Percentiles rank a stretch among this genome's conserved stretches.
phyloP scores from a whole-genome alignment of 92 coral and sea anemone genomes.

The Ricordea florida region DNA sequence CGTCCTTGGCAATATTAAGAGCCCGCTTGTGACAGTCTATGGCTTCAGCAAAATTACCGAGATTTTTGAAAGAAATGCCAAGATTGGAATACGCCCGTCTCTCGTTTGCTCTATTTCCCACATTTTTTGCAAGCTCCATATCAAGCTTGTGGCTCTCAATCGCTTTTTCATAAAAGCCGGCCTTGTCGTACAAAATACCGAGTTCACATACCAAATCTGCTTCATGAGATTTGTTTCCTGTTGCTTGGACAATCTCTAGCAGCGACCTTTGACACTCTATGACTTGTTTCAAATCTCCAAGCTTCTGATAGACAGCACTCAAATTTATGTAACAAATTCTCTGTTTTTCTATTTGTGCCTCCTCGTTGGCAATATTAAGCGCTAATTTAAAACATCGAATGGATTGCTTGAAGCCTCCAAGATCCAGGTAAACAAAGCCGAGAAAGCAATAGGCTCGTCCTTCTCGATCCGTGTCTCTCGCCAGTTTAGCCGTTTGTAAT shows the following conservation, averaged over 20 bases:
- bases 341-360: neutral
- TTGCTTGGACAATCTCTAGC: neutral
- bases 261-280: neutral
- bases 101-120: neutral
- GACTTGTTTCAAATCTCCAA: too few species aligned
- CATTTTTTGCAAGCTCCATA: neutral
- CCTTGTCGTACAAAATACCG: neutral
- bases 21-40: neutral
- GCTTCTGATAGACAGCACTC: neutral
- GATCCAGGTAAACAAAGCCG: neutral
- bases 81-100: neutral
- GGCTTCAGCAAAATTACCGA: neutral
- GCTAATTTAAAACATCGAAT: neutral
- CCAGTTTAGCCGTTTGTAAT: neutral
- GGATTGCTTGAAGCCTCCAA: neutral
- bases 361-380: neutral
- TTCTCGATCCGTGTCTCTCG: neutral
- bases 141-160: neutral
- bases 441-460: neutral
- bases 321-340: too few species aligned
- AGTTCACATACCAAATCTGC: neutral
- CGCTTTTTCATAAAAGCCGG: constrained; percentile 1
- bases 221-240: neutral
- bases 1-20: neutral
- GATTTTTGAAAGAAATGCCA: neutral